phyloP scores from a whole-genome alignment of 2,797 vertebrate genomes.

The Loris lydekkerianus region DNA sequence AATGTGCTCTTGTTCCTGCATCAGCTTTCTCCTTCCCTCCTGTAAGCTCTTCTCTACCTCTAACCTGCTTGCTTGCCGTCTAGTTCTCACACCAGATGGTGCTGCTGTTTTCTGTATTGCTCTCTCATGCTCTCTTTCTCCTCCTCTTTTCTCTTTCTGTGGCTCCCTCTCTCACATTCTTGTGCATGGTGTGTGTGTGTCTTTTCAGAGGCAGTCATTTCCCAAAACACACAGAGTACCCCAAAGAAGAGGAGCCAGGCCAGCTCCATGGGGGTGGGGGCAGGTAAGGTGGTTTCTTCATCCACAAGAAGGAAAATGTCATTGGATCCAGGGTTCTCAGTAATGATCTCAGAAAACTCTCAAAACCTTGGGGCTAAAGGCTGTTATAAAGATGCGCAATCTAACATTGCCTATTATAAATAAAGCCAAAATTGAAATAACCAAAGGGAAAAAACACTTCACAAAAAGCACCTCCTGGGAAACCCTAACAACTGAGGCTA shows the following conservation, averaged over 20 bases:
- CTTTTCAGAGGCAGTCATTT: conserved; percentile 60
- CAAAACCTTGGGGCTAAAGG: conserved; percentile 28
- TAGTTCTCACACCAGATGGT: not conserved
- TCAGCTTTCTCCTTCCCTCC: not conserved
- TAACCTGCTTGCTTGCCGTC: not conserved
- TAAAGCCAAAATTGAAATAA: conserved; percentile 64
- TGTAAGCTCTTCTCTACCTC: not conserved
- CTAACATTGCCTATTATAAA: conserved; percentile 40
- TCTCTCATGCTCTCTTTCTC: not conserved
- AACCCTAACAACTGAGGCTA: conserved; percentile 64
- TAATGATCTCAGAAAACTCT: conserved; percentile 44
- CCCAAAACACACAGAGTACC: conserved; percentile 22
- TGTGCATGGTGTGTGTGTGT: not conserved
- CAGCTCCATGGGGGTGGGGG: not conserved
- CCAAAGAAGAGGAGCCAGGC: conserved; percentile 22
- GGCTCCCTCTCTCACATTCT: not conserved
- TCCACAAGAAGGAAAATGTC: conserved; percentile 25
- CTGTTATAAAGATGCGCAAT: not conserved
- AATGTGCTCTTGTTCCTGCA: not conserved
- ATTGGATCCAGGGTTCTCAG: conserved; percentile 7
- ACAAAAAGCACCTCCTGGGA: not conserved
- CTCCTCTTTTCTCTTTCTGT: not conserved
- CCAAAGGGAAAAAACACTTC: conserved; percentile 61
- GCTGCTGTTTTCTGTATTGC: not conserved
- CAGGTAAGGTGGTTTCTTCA: not conserved